phyloP scores from a whole-genome alignment of 2,113 vertebrate species.

The Vulpes ferrilata region DNA sequence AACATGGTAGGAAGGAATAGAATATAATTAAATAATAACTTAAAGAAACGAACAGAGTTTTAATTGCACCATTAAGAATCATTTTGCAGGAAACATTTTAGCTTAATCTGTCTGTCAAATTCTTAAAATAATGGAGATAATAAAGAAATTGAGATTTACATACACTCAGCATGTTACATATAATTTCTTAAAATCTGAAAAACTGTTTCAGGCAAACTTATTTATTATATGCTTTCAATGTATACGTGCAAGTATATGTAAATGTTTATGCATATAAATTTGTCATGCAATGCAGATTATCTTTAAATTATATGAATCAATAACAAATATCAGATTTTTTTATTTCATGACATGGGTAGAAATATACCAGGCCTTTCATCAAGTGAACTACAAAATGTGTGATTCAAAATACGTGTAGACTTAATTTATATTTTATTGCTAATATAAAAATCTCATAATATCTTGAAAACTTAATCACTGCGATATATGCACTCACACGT shows the following conservation, averaged over 20 bases:
- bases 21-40: conserved; percentile 5
- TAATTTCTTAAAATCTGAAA: neutral
- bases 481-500: neutral
- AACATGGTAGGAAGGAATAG: neutral
- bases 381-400: neutral
- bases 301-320: neutral
- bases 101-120: neutral
- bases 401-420: neutral
- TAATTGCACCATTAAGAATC: neutral
- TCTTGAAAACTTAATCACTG: neutral
- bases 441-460: neutral
- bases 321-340: neutral
- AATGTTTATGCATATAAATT: neutral
- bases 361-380: neutral
- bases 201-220: neutral
- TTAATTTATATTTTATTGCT: neutral
- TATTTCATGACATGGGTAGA: neutral
- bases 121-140: neutral
- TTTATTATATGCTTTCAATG: neutral
- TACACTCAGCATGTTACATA: neutral
- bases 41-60: neutral
- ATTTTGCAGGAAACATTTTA: neutral
- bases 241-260: neutral
- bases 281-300: neutral
- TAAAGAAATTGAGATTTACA: neutral